Evolutionary conservation across 2,113 vertebrate species (phyloP).

Genomic region (Sporophila hypoxantha): DNA sequence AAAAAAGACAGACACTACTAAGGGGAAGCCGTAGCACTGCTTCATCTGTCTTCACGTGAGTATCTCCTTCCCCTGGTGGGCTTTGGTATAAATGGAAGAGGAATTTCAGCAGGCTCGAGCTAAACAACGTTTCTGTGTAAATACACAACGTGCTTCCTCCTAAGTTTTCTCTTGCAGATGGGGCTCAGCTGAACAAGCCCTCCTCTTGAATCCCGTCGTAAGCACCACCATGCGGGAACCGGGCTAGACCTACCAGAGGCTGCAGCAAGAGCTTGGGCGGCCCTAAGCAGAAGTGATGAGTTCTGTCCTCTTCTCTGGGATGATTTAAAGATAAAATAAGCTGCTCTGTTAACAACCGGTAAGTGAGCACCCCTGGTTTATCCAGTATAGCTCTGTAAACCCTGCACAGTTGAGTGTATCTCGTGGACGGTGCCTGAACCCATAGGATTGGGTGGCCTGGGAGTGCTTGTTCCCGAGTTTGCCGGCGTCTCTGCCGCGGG

Average conservation of each 20-base stretch:
- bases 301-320: neutral
- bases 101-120: neutral
- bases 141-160: neutral
- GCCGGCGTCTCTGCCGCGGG: neutral
- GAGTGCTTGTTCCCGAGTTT: neutral
- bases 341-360: neutral
- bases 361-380: neutral
- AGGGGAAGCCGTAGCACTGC: neutral
- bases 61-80: neutral
- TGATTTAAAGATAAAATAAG: neutral
- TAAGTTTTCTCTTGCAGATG: neutral
- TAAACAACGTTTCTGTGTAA: neutral
- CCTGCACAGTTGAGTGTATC: neutral
- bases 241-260: neutral
- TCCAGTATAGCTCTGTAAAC: neutral
- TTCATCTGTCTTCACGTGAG: neutral
- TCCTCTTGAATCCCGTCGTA: neutral
- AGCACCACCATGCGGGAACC: neutral
- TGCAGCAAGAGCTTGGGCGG: neutral
- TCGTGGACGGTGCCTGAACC: neutral
- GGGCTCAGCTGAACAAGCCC: neutral
- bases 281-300: neutral
- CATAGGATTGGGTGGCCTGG: neutral
- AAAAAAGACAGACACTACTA: rapidly evolving
- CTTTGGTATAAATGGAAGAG: neutral